Conservation (phyloP, 2,113 vertebrate species). For the Callipepla californica region DNA sequence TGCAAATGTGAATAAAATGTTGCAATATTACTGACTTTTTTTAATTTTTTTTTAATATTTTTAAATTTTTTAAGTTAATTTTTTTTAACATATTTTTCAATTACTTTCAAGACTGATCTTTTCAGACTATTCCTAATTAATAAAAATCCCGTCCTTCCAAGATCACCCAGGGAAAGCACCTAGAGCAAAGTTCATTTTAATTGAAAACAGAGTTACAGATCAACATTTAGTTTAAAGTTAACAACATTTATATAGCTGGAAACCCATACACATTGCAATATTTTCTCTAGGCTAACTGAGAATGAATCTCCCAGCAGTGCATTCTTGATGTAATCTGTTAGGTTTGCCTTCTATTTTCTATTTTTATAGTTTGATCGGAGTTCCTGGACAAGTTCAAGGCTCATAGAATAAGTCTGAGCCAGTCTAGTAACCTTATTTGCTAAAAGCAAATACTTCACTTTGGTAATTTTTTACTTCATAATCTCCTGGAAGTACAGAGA, state of each 20-base stretch:
- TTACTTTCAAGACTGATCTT: background rate
- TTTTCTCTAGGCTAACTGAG: background rate
- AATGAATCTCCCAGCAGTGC: background rate
- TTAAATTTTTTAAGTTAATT: no score
- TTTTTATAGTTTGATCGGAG: background rate
- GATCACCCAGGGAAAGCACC: background rate
- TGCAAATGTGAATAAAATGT: background rate
- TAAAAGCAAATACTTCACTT: background rate
- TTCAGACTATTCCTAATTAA: background rate
- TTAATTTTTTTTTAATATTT: no score
- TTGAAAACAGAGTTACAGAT: background rate
- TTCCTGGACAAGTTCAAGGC: background rate
- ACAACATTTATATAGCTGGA: background rate
- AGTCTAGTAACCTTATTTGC: background rate
- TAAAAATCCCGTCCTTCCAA: background rate
- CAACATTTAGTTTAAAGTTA: background rate
- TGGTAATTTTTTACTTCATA: background rate
- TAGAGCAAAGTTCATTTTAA: background rate
- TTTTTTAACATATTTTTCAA: background rate
- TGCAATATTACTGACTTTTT: background rate
- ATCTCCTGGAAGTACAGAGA: background rate
- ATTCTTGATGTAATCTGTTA: background rate
- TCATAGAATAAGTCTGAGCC: background rate
- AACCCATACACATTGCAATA: background rate
- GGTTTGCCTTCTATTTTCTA: background rate